Evolutionary conservation across 23 tunicate species (phyloP).

Genomic region (Trididemnum miniatum): DNA sequence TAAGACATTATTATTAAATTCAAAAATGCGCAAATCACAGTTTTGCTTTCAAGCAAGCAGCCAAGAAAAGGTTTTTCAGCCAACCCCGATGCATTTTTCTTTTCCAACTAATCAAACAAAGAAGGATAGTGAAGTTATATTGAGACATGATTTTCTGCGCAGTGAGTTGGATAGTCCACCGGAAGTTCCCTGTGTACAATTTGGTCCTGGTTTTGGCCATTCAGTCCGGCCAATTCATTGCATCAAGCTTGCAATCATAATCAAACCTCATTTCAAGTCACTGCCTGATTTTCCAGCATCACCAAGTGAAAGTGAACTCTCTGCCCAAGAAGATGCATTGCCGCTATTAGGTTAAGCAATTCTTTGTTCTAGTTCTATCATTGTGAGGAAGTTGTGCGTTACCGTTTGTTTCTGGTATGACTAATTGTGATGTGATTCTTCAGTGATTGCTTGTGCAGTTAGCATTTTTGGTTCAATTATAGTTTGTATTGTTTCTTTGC

Average conservation of each 20-base stretch:
- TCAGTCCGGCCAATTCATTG: conserved; percentile 54
- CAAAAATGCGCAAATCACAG: not conserved
- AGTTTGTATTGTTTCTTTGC: no score
- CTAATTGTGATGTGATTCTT: no score
- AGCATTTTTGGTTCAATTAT: no score
- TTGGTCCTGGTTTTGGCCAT: conserved; percentile 60
- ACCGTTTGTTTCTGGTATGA: no score
- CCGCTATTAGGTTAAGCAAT: conserved; percentile 9
- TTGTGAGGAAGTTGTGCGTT: no score
- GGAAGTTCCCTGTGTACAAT: conserved; percentile 83
- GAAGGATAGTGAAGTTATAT: conserved; percentile 19
- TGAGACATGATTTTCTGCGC: conserved; percentile 38
- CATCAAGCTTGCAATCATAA: conserved; percentile 70
- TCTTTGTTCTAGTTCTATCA: no score
- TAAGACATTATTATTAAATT: not conserved
- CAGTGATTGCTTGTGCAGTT: no score
- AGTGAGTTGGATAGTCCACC: conserved; percentile 71
- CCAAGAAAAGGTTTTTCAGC: conserved; percentile 55
- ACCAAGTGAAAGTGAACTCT: not conserved
- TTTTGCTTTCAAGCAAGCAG: not conserved
- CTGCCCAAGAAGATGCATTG: not conserved
- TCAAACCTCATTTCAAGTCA: conserved; percentile 63
- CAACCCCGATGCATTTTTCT: conserved; percentile 76
- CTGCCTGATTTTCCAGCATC: not conserved
- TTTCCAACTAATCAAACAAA: conserved; percentile 17